Base-by-base conservation (phyloP, 2,797 vertebrate genomes). In the Pipistrellus nathusii region DNA sequence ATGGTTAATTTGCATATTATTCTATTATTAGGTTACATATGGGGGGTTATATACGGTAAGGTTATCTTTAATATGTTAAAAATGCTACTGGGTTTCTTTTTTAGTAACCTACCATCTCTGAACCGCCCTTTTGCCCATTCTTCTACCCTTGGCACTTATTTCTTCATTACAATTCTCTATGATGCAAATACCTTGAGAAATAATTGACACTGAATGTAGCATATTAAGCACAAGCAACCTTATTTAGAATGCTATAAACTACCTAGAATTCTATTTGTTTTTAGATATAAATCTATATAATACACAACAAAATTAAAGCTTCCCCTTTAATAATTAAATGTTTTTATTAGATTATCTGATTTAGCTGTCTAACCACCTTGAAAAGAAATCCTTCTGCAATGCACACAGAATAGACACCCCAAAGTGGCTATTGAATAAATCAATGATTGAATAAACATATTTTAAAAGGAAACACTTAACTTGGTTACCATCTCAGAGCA, bases 261-360 rank as follows among this genome's bases (percentile, higher is more conserved):
- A 57, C 38, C 9, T 85, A 82, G 8, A 92, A 77, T 15, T 96
- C 48, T 68, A 18, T 73, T 57, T 93, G 21, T 15, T 92, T 87
- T 78, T 14, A 88, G 38, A 51, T 30, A 84, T 13, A 92, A 9
- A 81, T 68, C 41, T 94, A 87, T 25, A 78, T 53, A 41, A 64
- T 15, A 53, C 2, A 69, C 11, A 90, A 75, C 35, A 94, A 85
- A 92, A 88, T 73, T 38, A 91, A 76, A 80, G 10, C 15, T 88
- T 95, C 84, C 27, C 15, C 8, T 91, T 95, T 35, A 51, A 90
- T 91, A 85, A 90, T 90, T 89, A 92, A 94, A 89, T 93, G 17
- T 68, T 93, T 93, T 76, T 86, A 92, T 94, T 93, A 8, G 71
- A 41, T 90, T 86, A 75, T 81, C 32, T 86, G 27, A 69, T 88